Evolutionary conservation across 1,140 invertebrate species (phyloP), one percentile per base, ranked within the genome.

Genomic region (Listronotus bonariensis): DNA sequence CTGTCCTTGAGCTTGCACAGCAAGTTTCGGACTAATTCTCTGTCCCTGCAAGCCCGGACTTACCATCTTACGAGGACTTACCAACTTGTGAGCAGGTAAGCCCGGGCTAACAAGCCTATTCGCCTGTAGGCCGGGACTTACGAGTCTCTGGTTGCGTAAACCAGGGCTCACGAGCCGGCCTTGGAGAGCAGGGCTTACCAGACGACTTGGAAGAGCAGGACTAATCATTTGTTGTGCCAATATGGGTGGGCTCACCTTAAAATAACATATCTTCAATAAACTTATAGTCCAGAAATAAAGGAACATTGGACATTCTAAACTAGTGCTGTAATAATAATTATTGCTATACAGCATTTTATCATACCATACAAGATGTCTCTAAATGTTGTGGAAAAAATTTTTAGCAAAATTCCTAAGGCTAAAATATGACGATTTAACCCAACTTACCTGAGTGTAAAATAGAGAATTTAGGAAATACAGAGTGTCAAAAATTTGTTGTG

Each of bases 21-120:
- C 38, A 36, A 53, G 10, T 62, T 62, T 62, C 9, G 63, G 63
- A 31, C 63, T 65, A 6, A 65, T 14, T 15, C 26, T 49, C 20
- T 63, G 40, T 1, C 8, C 14, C 34, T 36, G 34, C 8, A 36
- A 12, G 18, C 45, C 26, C 10, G 62, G 54, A 48, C 62, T 65
- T 14, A 57, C 62, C 53, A 57, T 45, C 15, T 54, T 54, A n/a
- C 40, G 34, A 11, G 34, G 17, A 46, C 26, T 57, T 9, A 31
- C 42, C 9, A 46, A n/a, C 40, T 31, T 17, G 12, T 56, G 17
- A 17, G 12, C 40, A 10, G 31, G 55, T 9, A 46, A 11, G 14
- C 12, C n/a, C 7, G 41, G 55, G 31, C 41, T 57, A 9, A 32
- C 41, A 20, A 57, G 26, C 8, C 17, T 45, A 11, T 18, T 7